These are phyloP conservation scores for Philaenus spumarius DNA, from an alignment of 1,140 invertebrate species.

Conservation along the genomic window DNA sequence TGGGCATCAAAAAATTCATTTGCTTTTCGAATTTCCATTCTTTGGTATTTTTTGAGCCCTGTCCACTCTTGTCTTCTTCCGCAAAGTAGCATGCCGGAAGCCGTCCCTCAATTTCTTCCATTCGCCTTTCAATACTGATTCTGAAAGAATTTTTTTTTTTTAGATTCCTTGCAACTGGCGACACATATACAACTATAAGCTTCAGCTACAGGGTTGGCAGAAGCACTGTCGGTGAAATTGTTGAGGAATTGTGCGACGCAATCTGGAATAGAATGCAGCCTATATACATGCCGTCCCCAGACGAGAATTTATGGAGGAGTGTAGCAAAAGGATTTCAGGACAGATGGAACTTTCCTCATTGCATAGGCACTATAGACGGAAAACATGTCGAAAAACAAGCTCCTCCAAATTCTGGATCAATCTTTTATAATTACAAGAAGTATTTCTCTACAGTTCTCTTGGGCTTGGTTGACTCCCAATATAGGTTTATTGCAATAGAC, in stretches of 20 bases:
- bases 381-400: slow-evolving; percentile 39
- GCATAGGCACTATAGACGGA: slow-evolving; percentile 40
- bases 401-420: slow-evolving; percentile 32
- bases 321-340: slow-evolving; percentile 28
- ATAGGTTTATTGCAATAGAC: slow-evolving; percentile 43
- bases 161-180: neutral
- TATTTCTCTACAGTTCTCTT: slow-evolving; percentile 44
- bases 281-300: slow-evolving; percentile 28
- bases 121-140: neutral
- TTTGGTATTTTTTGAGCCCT: too few relatives aligned
- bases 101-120: neutral
- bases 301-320: slow-evolving; percentile 28
- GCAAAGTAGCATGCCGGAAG: neutral
- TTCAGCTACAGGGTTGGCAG: slow-evolving; percentile 33
- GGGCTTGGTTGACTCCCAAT: slow-evolving; percentile 42
- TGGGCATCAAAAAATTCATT: neutral
- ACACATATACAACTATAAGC: neutral
- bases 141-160: neutral
- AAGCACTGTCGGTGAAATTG: slow-evolving; percentile 31
- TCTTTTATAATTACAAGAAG: slow-evolving; percentile 46
- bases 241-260: slow-evolving; percentile 31
- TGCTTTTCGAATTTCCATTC: too few relatives aligned
- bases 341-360: slow-evolving; percentile 24
- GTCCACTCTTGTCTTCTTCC: neutral
- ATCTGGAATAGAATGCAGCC: slow-evolving; percentile 32